These are phyloP conservation scores for Microcebus lehilahytsara DNA, from an alignment of 2,113 vertebrate species.

Conservation along the genomic window DNA sequence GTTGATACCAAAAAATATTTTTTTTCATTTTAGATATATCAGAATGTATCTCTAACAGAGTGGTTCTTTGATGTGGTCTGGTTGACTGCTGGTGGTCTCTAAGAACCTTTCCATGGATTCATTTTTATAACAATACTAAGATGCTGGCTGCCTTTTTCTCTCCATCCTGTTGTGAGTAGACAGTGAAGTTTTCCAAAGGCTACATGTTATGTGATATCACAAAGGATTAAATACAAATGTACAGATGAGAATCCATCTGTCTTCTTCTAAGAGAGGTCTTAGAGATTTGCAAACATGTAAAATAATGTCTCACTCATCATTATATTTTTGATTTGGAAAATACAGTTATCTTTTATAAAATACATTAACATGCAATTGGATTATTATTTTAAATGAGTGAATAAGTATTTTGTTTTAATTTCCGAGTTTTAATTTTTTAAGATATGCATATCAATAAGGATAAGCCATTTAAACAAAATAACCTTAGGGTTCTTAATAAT, in stretches of 20 bases:
- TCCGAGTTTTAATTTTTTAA: neutral
- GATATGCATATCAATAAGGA: neutral
- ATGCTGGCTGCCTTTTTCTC: neutral
- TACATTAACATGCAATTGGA: neutral
- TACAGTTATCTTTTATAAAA: neutral
- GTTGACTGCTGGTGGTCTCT: neutral
- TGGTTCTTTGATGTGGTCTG: neutral
- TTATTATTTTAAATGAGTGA: slow-evolving; percentile 2
- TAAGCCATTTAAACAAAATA: neutral
- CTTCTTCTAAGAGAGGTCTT: neutral
- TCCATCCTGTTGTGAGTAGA: neutral
- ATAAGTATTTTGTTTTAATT: neutral
- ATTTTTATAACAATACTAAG: neutral
- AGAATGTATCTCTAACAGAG: neutral
- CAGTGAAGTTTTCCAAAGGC: neutral
- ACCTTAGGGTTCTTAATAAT: neutral
- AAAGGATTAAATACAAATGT: neutral
- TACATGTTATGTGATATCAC: neutral
- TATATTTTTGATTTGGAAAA: neutral
- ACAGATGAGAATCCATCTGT: neutral
- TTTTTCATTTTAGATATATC: neutral
- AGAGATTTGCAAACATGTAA: neutral
- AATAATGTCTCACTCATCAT: neutral
- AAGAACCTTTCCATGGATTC: neutral
- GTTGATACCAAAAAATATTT: neutral